These are phyloP conservation scores for Drosophila prosaltans DNA, from an alignment of 1,140 invertebrate species.

Conservation along the genomic window DNA sequence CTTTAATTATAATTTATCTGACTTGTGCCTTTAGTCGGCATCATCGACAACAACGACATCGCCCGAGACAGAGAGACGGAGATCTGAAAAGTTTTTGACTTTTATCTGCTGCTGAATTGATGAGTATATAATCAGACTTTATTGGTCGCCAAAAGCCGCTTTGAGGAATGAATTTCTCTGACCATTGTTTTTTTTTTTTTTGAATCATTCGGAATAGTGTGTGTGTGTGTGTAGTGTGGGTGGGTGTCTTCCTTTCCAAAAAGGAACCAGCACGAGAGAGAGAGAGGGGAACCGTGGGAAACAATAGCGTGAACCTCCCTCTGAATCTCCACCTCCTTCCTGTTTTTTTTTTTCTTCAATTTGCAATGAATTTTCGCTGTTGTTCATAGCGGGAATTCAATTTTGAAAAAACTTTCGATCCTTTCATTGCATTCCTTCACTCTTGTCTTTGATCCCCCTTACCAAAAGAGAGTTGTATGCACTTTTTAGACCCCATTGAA, in stretches of 20 bases:
- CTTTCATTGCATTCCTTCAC: not conserved
- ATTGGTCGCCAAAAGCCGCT: conserved; percentile 73
- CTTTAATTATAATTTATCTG: conserved; percentile 82
- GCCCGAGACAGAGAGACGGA: conserved; percentile 57
- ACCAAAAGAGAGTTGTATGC: not conserved
- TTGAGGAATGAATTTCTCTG: conserved; percentile 52
- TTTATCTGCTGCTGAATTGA: conserved; percentile 82
- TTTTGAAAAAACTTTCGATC: not conserved
- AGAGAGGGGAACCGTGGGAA: not conserved
- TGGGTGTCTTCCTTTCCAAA: not conserved
- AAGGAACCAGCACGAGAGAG: not conserved
- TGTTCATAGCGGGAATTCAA: not conserved
- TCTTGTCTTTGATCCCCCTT: not conserved
- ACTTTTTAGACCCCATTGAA: no score
- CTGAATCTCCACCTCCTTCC: not conserved
- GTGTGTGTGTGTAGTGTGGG: not conserved
- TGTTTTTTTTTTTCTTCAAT: not conserved
- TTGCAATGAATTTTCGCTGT: not conserved
- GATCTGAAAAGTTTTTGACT: conserved; percentile 74
- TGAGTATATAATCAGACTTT: conserved; percentile 82
- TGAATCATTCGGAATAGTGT: not conserved
- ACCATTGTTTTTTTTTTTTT: conserved; percentile 35
- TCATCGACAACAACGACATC: conserved; percentile 47
- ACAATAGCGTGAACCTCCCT: not conserved
- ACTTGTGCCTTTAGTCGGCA: conserved; percentile 63